These are phyloP conservation scores for Mechanitis mazaeus DNA, from an alignment of 2,888 invertebrate genomes.

Conservation along the genomic window DNA sequence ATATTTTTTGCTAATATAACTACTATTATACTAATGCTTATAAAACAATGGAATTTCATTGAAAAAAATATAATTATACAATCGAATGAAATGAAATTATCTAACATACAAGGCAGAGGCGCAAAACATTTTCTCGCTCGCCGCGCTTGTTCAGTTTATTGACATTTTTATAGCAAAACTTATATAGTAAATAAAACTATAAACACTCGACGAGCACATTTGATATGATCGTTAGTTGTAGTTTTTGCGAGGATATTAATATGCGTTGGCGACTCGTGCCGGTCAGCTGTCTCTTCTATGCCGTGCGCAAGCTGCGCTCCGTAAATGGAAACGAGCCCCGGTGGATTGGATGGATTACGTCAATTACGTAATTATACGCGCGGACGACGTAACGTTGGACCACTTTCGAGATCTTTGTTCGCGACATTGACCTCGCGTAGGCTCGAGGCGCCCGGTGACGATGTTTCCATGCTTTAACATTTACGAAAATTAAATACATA, in stretches of 20 bases:
- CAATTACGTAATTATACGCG: slow-evolving; percentile 73
- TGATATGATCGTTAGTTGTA: slow-evolving; percentile 56
- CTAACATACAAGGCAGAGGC: too few species aligned
- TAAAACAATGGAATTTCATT: background rate
- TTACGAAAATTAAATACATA: too few species aligned
- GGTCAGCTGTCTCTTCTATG: slow-evolving; percentile 74
- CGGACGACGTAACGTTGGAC: slow-evolving; percentile 44
- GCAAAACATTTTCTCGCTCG: too few species aligned
- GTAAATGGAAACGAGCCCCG: slow-evolving; percentile 66
- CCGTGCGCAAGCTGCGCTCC: slow-evolving; percentile 67
- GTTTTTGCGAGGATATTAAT: slow-evolving; percentile 64
- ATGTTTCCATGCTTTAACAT: too few species aligned
- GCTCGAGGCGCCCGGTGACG: slow-evolving; percentile 22
- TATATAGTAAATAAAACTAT: too few species aligned
- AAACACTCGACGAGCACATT: slow-evolving; percentile 13
- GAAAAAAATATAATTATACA: too few species aligned
- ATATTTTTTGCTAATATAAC: background rate
- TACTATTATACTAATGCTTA: background rate
- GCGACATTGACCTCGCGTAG: slow-evolving; percentile 63
- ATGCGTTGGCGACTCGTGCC: slow-evolving; percentile 71
- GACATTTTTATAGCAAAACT: too few species aligned
- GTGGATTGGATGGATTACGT: slow-evolving; percentile 72
- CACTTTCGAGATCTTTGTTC: slow-evolving; percentile 74
- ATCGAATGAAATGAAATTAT: too few species aligned
- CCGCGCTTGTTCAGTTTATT: too few species aligned